Percentiles rank a stretch among this genome's conserved stretches.
These are phyloP conservation scores for Salvator merianae DNA, from an alignment of 2,113 vertebrate species.

Conservation along the genomic window DNA sequence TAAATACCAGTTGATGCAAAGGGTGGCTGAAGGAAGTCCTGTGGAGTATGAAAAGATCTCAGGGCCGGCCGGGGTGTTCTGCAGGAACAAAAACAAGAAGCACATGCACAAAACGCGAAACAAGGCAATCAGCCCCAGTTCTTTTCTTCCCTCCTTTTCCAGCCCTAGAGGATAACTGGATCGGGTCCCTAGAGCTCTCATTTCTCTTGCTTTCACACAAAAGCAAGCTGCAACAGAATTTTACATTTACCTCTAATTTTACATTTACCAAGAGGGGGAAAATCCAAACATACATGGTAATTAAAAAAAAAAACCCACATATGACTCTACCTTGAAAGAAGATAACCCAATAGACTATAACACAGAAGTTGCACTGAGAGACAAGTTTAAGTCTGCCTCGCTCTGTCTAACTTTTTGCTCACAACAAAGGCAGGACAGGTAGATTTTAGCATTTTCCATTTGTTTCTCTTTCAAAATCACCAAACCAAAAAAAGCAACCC, in stretches of 20 bases:
- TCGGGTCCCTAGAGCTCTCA: neutral
- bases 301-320: neutral
- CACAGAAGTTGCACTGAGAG: neutral
- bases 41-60: no score
- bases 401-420: no score
- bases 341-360: neutral
- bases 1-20: neutral
- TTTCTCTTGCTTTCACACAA: neutral
- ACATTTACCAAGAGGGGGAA: no score
- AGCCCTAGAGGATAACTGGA: neutral
- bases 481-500: neutral
- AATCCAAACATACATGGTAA: neutral
- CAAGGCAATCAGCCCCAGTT: neutral
- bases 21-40: conserved; percentile 59
- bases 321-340: neutral
- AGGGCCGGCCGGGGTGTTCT: conserved; percentile 38
- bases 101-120: neutral
- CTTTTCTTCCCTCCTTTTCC: neutral
- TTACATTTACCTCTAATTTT: neutral
- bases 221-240: neutral
- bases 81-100: conserved; percentile 29
- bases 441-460: no score
- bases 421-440: no score
- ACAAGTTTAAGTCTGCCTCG: neutral
- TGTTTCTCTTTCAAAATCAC: neutral